Evolutionary conservation across 2,797 vertebrate species (phyloP), one percentile per base, ranked within the genome.

Genomic region (Propithecus perrieri): DNA sequence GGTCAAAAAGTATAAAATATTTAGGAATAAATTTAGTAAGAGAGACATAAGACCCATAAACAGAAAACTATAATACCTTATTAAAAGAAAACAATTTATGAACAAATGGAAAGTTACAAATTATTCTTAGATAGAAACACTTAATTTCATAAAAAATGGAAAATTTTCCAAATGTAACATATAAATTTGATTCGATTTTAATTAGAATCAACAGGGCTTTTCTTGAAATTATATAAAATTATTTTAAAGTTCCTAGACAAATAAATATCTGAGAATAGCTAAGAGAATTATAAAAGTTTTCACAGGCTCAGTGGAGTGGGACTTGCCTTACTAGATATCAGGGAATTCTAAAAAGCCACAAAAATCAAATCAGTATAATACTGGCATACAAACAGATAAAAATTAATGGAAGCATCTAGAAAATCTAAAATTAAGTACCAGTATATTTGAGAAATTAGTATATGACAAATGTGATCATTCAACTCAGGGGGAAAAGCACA

Each of bases 201-300:
- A 28, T 80, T 90, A 91, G n/a, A 80, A 76, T 83, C 17, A 86
- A 55, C 7, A 61, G 46, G 15, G 12, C 4, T 92, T 92, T 92
- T 85, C 71, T 85, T 88, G 12, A 28, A 95, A 81, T 91, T 94
- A n/a, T 20, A 61, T 85, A 61, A 80, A 91, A 79, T 65, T 93
- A 87, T 65, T 75, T 83, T 93, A 91, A 81, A 74, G 28, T 95
- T 91, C 46, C 79, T 41, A 74, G 48, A 84, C 26, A 97, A 94
- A 91, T 69, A 65, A 94, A 71, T 88, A 63, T 78, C 80, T 83
- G 15, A 80, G 14, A 91, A 85, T 88, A 90, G 28, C 65, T 92
- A 85, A 94, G 74, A 84, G 80, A 97, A 92, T 65, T 84, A 71
- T 33, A 67, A 95, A 89, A 71, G 26, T 41, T 38, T 71, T 38